Base-by-base conservation (phyloP, 23 tunicate species). In the Pegea sp. region DNA sequence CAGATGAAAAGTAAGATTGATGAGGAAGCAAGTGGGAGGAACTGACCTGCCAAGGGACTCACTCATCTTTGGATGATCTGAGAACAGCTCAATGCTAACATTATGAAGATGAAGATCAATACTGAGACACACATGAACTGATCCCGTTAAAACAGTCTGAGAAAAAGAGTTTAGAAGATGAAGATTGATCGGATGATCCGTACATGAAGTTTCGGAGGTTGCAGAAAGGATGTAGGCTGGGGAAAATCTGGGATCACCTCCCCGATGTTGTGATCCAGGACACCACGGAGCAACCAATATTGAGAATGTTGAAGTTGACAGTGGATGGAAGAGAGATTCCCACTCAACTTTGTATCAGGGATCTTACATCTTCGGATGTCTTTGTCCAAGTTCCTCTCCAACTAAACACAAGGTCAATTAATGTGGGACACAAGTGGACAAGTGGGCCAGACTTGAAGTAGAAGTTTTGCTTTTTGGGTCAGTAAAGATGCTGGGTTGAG, bases 171-270 rank as follows among this genome's bases (percentile, higher is more conserved):
- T n/a, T n/a, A n/a, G n/a, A n/a, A n/a, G n/a, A n/a, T n/a, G n/a
- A n/a, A n/a, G n/a, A n/a, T n/a, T n/a, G n/a, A n/a, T n/a, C n/a
- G n/a, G n/a, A n/a, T n/a, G n/a, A n/a, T n/a, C 11, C 18, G 31
- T 48, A 84, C 95, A 48, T 84, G 81, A 16, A 60, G 34, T 23
- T 42, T 55, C 13, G 95, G 61, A 29, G 95, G 84, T 34, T 84
- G 95, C 57, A 84, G 31, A 23, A 58, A 73, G 25, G 93, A 86
- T 1, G 99, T 68, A 2, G 99, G 99, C 52, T 84, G 93, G 0
- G 86, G 76, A 61, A 79, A 91, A 24, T 79, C 91, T 22, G 99
- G 99, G 2, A 79, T 84, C 28, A 72, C 66, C 61, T 91, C 99
- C 5, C 99, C 99, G 19, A 70, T 31, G 51, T 91, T 91, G 50